phyloP scores from a whole-genome alignment of 2,113 vertebrate genomes.

The Leuciscus idus region DNA sequence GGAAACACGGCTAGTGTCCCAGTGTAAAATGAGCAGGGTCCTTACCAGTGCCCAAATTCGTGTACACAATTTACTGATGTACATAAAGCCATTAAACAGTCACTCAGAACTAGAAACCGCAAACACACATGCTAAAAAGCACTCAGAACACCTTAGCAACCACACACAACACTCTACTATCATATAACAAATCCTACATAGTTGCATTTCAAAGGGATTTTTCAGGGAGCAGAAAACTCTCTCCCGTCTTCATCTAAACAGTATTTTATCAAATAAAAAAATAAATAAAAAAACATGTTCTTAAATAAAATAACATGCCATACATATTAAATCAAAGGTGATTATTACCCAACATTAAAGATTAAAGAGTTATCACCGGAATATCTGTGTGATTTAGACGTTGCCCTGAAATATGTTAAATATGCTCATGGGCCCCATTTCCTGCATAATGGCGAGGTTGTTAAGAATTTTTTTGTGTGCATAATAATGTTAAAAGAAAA shows the following conservation, averaged over 20 bases:
- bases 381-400: constrained; percentile 1
- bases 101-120: no score
- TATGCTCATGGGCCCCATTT: background rate
- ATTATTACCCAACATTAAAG: constrained; percentile 31
- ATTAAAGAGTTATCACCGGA: constrained; percentile 25
- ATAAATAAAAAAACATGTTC: background rate
- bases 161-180: no score
- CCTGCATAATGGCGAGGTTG: constrained; percentile 18
- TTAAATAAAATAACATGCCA: constrained; percentile 3
- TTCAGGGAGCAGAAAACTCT: background rate
- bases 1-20: background rate
- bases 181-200: no score
- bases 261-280: background rate
- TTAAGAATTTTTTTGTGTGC: constrained; percentile 21
- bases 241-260: background rate
- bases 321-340: constrained; percentile 9
- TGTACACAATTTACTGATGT: no score
- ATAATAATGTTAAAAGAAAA: background rate
- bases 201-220: no score
- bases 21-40: no score
- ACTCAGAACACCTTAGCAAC: no score
- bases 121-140: no score
- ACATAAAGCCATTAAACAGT: no score
- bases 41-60: no score
- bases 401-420: constrained; percentile 7